Evolutionary conservation across 1,140 invertebrate genomes (phyloP).

Genomic region (Ostrea edulis): DNA sequence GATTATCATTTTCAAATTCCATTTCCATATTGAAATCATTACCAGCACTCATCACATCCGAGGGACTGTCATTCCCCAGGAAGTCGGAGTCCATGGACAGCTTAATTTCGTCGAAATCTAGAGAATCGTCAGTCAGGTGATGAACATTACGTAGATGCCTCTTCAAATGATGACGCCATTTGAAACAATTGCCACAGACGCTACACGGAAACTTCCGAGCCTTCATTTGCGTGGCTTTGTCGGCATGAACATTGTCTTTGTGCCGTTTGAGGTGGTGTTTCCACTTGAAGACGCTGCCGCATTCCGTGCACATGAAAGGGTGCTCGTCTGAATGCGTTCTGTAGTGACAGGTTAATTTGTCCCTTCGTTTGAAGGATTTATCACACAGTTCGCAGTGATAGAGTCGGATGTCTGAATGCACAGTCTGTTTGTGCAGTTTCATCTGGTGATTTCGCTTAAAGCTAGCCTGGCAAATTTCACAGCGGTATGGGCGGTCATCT

Average conservation of each 20-base stretch:
- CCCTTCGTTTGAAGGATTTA: constrained; percentile 25
- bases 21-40: neutral
- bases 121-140: neutral
- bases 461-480: constrained; percentile 16
- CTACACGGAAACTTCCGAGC: neutral
- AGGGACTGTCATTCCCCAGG: neutral
- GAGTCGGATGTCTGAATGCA: neutral
- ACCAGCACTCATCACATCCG: neutral
- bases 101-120: neutral
- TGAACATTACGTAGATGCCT: constrained; percentile 32
- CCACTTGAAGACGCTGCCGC: constrained; percentile 41
- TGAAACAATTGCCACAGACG: constrained; percentile 28
- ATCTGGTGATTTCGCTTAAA: constrained; percentile 41
- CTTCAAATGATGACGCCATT: constrained; percentile 30
- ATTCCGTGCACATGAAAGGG: constrained; percentile 41
- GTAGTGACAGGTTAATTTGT: constrained; percentile 13
- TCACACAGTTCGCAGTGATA: constrained; percentile 40
- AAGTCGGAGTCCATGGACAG: neutral
- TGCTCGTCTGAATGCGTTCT: constrained; percentile 28
- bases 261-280: constrained; percentile 42
- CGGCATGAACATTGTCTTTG: neutral
- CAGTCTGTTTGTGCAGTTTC: constrained; percentile 12
- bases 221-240: neutral
- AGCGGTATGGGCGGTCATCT: constrained; percentile 30
- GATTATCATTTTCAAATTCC: neutral